phyloP scores from a whole-genome alignment of 2,888 invertebrate species.

The Plemyria rubiginata region DNA sequence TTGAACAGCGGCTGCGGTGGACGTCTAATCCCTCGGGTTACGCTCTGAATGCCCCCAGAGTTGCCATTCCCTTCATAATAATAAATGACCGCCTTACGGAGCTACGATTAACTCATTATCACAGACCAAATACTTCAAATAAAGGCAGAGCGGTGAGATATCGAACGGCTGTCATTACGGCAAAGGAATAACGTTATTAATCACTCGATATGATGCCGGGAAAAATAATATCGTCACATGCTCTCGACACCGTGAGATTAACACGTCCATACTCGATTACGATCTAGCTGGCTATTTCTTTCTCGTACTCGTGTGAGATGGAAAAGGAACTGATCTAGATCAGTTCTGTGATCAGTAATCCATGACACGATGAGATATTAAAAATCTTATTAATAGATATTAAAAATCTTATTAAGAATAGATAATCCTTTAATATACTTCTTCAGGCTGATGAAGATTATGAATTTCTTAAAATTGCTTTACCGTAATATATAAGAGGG shows the following conservation, averaged over 20 bases:
- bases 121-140: constrained; percentile 57
- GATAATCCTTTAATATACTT: no score
- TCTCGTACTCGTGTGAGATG: neutral
- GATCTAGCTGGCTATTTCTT: constrained; percentile 49
- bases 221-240: constrained; percentile 83
- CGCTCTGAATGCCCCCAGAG: constrained; percentile 41
- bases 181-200: constrained; percentile 79
- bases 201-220: constrained; percentile 75
- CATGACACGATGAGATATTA: no score
- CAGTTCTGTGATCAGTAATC: no score
- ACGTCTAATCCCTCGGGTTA: constrained; percentile 41
- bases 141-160: constrained; percentile 53
- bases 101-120: constrained; percentile 62
- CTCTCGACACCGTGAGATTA: constrained; percentile 79
- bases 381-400: no score
- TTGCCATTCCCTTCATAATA: constrained; percentile 45
- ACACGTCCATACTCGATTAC: constrained; percentile 69
- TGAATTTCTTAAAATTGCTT: constrained; percentile 8
- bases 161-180: constrained; percentile 67
- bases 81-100: constrained; percentile 50
- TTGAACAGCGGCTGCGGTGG: constrained; percentile 40
- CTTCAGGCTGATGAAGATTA: neutral
- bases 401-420: no score
- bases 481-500: constrained; percentile 8
- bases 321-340: neutral